Evolutionary conservation across 30 jellyfish, hydroid and myxozoan species (phyloP).

Genomic region (Pelagia noctiluca): DNA sequence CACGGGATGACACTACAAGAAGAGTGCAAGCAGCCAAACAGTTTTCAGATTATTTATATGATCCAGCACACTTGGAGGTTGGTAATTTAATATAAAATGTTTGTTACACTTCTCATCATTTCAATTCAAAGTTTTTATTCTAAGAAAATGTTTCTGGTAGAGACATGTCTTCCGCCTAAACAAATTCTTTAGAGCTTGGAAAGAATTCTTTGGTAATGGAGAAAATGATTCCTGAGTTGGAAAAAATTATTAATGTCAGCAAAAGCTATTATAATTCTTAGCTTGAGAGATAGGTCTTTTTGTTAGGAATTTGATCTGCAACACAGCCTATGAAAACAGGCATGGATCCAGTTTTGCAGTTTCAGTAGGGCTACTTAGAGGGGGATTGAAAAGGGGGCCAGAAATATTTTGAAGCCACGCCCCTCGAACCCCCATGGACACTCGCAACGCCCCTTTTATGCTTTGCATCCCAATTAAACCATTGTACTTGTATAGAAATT

Average conservation of each 20-base stretch:
- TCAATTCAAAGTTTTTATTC: conserved; percentile 3
- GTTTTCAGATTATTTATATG: conserved; percentile 74
- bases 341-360: too few species aligned
- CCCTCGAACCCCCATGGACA: too few species aligned
- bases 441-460: too few species aligned
- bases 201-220: neutral
- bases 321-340: too few species aligned
- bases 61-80: conserved; percentile 89
- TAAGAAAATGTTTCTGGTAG: neutral
- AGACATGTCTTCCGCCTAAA: too few species aligned
- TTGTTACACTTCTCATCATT: too few species aligned
- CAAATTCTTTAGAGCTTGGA: too few species aligned
- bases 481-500: neutral
- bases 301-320: neutral
- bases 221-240: neutral
- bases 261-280: neutral
- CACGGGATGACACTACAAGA: conserved; percentile 63
- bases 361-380: too few species aligned
- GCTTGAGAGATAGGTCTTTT: neutral
- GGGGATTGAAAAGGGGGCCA: too few species aligned
- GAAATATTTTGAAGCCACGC: too few species aligned
- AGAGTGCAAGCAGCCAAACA: conserved; percentile 74
- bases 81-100: neutral
- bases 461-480: too few species aligned
- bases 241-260: neutral